These are phyloP conservation scores for Poecilus cupreus DNA, from an alignment of 2,888 invertebrate genomes.

Conservation along the genomic window DNA sequence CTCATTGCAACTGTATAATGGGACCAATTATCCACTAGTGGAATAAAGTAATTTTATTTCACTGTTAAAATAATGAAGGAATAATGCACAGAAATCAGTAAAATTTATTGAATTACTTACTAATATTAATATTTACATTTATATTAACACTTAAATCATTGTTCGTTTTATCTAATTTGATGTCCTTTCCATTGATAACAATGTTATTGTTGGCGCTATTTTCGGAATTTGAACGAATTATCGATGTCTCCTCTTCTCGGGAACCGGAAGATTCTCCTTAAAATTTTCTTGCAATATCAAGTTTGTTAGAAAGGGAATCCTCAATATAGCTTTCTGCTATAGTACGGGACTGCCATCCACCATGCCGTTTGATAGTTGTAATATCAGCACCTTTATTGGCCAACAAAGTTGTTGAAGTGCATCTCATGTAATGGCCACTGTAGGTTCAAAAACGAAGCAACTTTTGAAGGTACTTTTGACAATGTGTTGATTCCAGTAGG, in stretches of 20 bases:
- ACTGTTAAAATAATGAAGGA: too few relatives aligned
- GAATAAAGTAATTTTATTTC: too few relatives aligned
- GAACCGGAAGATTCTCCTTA: conserved; percentile 22
- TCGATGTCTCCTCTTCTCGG: conserved; percentile 14
- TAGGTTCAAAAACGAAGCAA: conserved; percentile 5
- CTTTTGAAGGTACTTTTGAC: conserved; percentile 23
- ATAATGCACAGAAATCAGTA: too few relatives aligned
- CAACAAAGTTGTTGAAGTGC: neutral
- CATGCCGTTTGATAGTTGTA: conserved; percentile 62
- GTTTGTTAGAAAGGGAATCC: conserved; percentile 57
- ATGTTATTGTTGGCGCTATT: neutral
- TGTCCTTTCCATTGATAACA: neutral
- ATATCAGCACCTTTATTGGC: conserved; percentile 62
- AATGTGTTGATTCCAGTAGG: conserved; percentile 55
- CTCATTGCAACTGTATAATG: too few relatives aligned
- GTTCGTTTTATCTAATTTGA: neutral
- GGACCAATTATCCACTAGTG: too few relatives aligned
- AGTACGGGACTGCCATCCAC: conserved; percentile 60
- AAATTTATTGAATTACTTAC: too few relatives aligned
- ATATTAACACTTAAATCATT: too few relatives aligned
- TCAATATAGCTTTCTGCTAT: conserved; percentile 63
- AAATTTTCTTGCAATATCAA: conserved; percentile 51
- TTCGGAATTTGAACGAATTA: conserved; percentile 23
- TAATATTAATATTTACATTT: too few relatives aligned
- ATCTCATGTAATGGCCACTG: neutral